Conservation (phyloP, 2,113 vertebrate genomes). For the Pan troglodytes region NHGRI_mPanTro3-v2.1_pri NC_072407.2:95400001-95400500, state of each 20-base stretch:
- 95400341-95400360: slow-evolving; percentile 71
- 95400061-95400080: background rate
- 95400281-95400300: slow-evolving; percentile 53
- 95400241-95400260: background rate
- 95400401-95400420: slow-evolving; percentile 60
- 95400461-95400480: background rate
- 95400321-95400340: slow-evolving; percentile 64
- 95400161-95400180: background rate
- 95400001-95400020: background rate
- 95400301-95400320: slow-evolving; percentile 63
- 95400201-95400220: background rate
- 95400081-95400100: background rate
- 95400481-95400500: background rate
- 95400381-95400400: slow-evolving; percentile 67
- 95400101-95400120: background rate
- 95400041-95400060: background rate
- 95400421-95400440: slow-evolving; percentile 48
- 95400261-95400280: slow-evolving; percentile 1
- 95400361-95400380: slow-evolving; percentile 58
- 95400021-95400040: background rate
- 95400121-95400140: background rate
- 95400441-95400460: background rate
- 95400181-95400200: slow-evolving; percentile 31
- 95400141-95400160: background rate
- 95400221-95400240: slow-evolving; percentile 49